Conservation (phyloP, 2,113 vertebrate genomes). For the Rhinoderma darwinii region DNA sequence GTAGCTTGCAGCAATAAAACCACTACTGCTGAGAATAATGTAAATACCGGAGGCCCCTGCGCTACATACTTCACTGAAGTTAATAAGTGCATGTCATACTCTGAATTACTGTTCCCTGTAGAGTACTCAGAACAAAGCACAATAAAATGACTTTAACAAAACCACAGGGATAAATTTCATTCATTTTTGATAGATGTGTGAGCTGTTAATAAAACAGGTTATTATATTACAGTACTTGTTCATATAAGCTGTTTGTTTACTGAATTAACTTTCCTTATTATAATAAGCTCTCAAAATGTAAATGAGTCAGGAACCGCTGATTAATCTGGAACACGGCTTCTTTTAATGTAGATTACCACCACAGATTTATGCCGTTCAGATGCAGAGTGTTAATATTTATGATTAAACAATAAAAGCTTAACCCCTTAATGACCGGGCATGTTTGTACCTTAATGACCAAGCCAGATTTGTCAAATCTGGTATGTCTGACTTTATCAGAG, state of each 20-base stretch:
- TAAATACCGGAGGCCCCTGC: conserved; percentile 75
- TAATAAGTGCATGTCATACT: conserved; percentile 87
- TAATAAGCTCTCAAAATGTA: conserved; percentile 83
- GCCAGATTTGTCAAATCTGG: too few species aligned
- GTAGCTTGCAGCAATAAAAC: conserved; percentile 77
- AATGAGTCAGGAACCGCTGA: conserved; percentile 73
- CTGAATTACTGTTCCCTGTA: conserved; percentile 84
- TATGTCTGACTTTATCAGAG: too few species aligned
- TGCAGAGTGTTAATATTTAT: neutral
- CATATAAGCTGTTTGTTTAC: conserved; percentile 82
- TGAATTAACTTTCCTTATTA: conserved; percentile 81
- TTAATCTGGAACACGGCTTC: conserved; percentile 1
- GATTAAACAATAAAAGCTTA: neutral
- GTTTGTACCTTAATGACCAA: too few species aligned
- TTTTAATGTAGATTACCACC: conserved; percentile 10
- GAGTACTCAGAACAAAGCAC: conserved; percentile 83
- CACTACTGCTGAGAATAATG: conserved; percentile 76
- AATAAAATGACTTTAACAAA: conserved; percentile 88
- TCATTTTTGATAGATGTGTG: conserved; percentile 83
- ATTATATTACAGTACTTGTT: conserved; percentile 79
- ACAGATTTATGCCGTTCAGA: neutral
- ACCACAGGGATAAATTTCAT: conserved; percentile 84
- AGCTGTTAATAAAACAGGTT: conserved; percentile 79
- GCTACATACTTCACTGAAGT: conserved; percentile 79
- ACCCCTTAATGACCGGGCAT: neutral